These are phyloP conservation scores for Desmodus rotundus DNA, from an alignment of 2,113 vertebrate genomes.

Conservation along the genomic window DNA sequence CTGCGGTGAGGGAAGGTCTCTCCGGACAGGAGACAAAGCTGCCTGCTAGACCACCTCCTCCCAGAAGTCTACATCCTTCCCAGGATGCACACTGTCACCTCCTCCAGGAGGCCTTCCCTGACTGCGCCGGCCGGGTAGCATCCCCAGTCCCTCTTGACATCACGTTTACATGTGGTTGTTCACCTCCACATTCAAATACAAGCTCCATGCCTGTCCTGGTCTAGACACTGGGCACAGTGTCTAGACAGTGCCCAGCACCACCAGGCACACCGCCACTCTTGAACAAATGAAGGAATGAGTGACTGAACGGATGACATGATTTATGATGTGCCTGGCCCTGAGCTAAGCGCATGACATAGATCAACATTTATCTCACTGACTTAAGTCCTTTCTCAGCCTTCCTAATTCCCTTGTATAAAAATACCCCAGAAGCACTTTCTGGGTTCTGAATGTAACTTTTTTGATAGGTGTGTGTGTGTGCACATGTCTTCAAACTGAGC, in stretches of 20 bases:
- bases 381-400: neutral
- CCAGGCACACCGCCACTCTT: neutral
- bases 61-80: neutral
- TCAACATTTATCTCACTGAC: neutral
- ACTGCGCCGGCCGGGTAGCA: neutral
- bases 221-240: neutral
- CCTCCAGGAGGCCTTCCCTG: neutral
- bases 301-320: fast-evolving
- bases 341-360: neutral
- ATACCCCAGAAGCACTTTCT: neutral
- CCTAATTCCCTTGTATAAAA: neutral
- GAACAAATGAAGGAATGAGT: fast-evolving
- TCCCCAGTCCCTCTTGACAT: neutral
- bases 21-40: too few relatives aligned
- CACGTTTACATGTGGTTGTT: neutral
- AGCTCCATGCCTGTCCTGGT: neutral
- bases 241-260: neutral
- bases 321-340: neutral
- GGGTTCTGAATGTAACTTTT: neutral
- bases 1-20: neutral
- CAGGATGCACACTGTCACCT: neutral
- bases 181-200: neutral
- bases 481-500: neutral
- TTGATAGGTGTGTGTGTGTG: neutral
- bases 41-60: neutral